Conservation (phyloP, 2,113 vertebrate genomes). For the Hemiprocne comata region DNA sequence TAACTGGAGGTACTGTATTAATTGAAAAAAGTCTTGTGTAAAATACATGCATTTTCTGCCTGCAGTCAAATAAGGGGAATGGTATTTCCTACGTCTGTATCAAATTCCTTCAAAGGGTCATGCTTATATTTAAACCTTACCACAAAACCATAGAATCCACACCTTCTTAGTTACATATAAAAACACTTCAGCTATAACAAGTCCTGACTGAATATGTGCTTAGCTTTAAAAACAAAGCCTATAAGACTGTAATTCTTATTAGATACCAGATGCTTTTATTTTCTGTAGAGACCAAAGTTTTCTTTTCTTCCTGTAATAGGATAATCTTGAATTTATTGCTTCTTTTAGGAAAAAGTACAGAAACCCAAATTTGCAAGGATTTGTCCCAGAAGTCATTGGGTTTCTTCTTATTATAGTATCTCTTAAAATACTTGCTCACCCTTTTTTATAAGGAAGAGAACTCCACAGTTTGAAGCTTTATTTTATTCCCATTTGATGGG, state of each 20-base stretch:
- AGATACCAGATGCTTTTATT: conserved; percentile 4
- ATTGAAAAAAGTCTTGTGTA: conserved; percentile 7
- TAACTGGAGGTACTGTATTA: background rate
- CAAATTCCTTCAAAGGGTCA: conserved; percentile 45
- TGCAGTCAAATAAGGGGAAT: background rate
- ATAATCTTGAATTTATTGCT: background rate
- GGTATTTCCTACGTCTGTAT: conserved; percentile 33
- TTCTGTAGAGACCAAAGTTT: background rate
- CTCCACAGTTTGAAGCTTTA: background rate
- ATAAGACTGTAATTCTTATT: background rate
- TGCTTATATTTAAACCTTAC: background rate
- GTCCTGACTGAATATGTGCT: background rate
- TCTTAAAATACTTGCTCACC: background rate
- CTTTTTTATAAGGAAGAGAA: background rate
- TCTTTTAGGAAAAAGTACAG: background rate
- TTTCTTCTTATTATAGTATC: background rate
- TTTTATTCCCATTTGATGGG: background rate
- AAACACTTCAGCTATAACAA: conserved; percentile 20
- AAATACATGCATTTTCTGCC: background rate
- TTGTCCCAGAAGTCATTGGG: background rate
- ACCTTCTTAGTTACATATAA: conserved; percentile 52
- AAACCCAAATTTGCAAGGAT: background rate
- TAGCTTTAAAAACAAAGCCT: background rate
- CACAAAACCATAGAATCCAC: conserved; percentile 1
- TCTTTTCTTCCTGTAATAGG: background rate